These are phyloP conservation scores for Wasmannia auropunctata DNA, from an alignment of 1,140 invertebrate species.

Conservation along the genomic window DNA sequence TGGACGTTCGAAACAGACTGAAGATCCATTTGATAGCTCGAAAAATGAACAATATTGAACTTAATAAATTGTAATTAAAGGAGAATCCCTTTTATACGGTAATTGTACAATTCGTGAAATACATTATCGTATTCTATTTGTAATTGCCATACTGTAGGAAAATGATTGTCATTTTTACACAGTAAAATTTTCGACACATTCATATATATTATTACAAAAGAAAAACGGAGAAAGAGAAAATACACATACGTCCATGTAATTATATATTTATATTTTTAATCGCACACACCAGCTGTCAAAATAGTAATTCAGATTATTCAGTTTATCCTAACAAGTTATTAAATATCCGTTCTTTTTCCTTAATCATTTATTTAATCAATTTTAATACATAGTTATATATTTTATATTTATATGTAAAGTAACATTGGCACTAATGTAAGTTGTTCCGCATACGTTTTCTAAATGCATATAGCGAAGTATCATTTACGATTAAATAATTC, in stretches of 20 bases:
- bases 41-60: conserved; percentile 79
- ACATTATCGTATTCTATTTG: conserved; percentile 7
- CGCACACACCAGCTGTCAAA: neutral
- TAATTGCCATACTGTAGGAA: neutral
- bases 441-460: neutral
- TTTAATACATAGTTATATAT: neutral
- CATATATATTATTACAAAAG: neutral
- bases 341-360: neutral
- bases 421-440: conserved; percentile 26
- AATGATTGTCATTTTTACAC: conserved; percentile 25
- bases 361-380: conserved; percentile 33
- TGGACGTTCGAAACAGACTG: conserved; percentile 76
- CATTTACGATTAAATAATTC: neutral
- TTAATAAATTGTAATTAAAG: conserved; percentile 76
- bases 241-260: neutral
- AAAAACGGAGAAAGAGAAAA: neutral
- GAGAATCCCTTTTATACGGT: conserved; percentile 43
- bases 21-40: conserved; percentile 79
- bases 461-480: conserved; percentile 18
- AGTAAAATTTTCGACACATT: neutral
- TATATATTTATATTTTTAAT: neutral
- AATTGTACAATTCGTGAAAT: conserved; percentile 32
- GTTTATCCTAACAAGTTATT: conserved; percentile 3
- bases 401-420: conserved; percentile 37
- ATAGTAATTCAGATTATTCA: neutral